These are phyloP conservation scores for Cynocephalus volans DNA, from an alignment of 2,113 vertebrate species.

Conservation along the genomic window DNA sequence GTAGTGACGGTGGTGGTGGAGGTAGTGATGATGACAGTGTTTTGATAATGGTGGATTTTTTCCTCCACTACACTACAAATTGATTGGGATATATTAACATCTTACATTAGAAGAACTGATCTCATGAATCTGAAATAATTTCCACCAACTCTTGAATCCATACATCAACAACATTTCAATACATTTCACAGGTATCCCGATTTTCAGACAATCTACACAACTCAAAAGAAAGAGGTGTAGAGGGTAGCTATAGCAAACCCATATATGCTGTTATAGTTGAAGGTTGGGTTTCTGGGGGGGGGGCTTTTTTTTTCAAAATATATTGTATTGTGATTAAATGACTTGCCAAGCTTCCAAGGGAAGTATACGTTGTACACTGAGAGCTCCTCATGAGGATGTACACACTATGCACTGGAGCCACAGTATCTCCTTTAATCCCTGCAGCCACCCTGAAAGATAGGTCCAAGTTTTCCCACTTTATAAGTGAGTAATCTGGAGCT, in stretches of 20 bases:
- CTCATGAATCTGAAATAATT: not conserved
- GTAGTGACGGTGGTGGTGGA: not conserved
- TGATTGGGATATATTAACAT: not conserved
- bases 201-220: not conserved
- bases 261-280: not conserved
- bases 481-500: not conserved
- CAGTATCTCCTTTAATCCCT: no score
- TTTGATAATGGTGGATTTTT: not conserved
- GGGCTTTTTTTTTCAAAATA: not conserved
- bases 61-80: not conserved
- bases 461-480: not conserved
- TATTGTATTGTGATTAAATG: not conserved
- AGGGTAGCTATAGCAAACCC: not conserved
- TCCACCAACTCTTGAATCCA: not conserved
- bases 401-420: rapidly evolving
- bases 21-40: not conserved
- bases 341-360: not conserved
- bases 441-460: not conserved
- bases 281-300: not conserved
- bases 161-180: not conserved
- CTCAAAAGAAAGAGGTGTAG: not conserved
- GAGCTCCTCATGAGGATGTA: no score
- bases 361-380: rapidly evolving
- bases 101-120: not conserved
- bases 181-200: not conserved